Conservation (phyloP, 1,140 invertebrate species). For the Paraescarpia echinospica region DNA sequence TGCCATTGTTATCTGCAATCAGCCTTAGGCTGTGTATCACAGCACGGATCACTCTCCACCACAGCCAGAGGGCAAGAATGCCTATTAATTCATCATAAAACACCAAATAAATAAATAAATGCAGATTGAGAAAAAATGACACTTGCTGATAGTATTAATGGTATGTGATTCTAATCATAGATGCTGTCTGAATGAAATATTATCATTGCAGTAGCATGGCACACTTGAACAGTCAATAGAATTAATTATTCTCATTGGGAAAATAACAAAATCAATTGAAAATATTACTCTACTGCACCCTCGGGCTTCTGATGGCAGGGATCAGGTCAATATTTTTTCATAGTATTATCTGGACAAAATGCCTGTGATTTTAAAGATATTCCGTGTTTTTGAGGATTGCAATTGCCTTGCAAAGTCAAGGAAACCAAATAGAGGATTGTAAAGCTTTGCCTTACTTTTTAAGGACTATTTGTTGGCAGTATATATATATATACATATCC, state of each 20-base stretch:
- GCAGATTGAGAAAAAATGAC: background rate
- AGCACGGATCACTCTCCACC: background rate
- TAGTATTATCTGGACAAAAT: background rate
- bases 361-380: background rate
- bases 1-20: background rate
- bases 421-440: background rate
- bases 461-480: background rate
- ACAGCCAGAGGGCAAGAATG: background rate
- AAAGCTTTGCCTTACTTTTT: background rate
- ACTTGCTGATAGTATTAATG: background rate
- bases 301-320: background rate
- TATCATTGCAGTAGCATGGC: background rate
- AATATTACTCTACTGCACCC: background rate
- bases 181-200: background rate
- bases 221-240: background rate
- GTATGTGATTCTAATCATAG: background rate
- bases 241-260: background rate
- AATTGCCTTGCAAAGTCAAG: background rate
- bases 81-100: background rate
- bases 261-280: slow-evolving; percentile 2
- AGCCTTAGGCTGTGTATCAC: background rate
- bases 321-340: background rate
- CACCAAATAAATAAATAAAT: background rate
- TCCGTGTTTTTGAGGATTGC: background rate
- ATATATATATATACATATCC: background rate